Percentiles rank a stretch among this genome's conserved stretches.
Evolutionary conservation across 2,888 invertebrate species (phyloP).

Genomic region (Andricus quercusramuli): DNA sequence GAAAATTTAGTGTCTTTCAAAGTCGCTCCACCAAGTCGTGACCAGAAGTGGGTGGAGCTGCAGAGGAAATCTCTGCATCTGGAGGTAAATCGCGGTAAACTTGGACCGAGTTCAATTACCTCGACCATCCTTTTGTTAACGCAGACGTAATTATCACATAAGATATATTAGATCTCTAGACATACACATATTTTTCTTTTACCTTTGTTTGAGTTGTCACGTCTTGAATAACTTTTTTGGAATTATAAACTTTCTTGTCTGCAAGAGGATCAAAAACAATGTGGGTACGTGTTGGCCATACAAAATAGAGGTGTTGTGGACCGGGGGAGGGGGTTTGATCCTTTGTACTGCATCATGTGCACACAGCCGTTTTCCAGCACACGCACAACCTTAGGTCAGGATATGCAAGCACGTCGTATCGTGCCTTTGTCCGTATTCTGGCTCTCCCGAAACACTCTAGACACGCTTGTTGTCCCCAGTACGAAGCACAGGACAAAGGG

Average conservation of each 20-base stretch:
- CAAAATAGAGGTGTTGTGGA: background rate
- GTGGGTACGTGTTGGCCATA: background rate
- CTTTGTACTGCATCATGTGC: slow-evolving; percentile 38
- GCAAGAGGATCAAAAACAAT: background rate
- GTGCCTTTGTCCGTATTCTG: slow-evolving; percentile 16
- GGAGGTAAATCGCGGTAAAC: slow-evolving; percentile 52
- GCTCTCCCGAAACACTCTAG: slow-evolving; percentile 27
- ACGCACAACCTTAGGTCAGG: background rate
- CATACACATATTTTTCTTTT: background rate
- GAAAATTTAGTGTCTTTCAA: slow-evolving; percentile 56
- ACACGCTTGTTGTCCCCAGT: slow-evolving; percentile 23
- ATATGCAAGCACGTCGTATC: slow-evolving; percentile 15
- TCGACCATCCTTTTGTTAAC: background rate
- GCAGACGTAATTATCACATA: background rate
- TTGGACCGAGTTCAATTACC: slow-evolving; percentile 55
- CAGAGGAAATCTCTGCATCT: slow-evolving; percentile 40
- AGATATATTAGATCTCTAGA: background rate
- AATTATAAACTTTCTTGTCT: background rate
- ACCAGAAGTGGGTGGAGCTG: slow-evolving; percentile 44
- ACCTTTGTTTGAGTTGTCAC: background rate
- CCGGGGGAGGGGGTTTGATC: background rate
- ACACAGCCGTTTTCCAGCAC: slow-evolving; percentile 4
- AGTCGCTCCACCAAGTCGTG: slow-evolving; percentile 28
- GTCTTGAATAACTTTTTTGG: background rate
- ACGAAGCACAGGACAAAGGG: slow-evolving; percentile 32